phyloP scores from a whole-genome alignment of 2,113 vertebrate genomes.

The Aspiorhynchus laticeps region DNA sequence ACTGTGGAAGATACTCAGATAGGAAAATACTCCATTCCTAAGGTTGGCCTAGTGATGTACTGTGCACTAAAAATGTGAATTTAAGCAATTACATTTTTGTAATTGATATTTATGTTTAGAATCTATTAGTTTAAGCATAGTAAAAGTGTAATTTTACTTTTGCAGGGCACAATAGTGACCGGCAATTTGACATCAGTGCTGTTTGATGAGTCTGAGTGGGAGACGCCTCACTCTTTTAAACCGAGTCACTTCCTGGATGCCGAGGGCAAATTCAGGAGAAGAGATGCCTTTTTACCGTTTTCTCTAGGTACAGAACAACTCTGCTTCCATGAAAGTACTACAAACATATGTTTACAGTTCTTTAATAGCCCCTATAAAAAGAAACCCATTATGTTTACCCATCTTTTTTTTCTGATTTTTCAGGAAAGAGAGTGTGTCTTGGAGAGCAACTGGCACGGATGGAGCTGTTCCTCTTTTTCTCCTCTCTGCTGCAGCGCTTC shows the following conservation, averaged over 20 bases:
- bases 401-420: not conserved
- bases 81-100: not conserved
- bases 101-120: not conserved
- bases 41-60: constrained; percentile 54
- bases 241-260: constrained; percentile 85
- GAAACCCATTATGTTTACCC: not conserved
- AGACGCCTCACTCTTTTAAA: constrained; percentile 83
- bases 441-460: constrained; percentile 79
- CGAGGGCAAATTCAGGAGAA: constrained; percentile 80
- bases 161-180: constrained; percentile 76
- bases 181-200: constrained; percentile 79
- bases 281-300: constrained; percentile 84
- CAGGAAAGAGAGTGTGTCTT: constrained; percentile 80
- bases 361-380: not conserved
- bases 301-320: constrained; percentile 72
- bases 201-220: constrained; percentile 77
- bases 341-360: not conserved
- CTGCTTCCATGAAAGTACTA: not conserved
- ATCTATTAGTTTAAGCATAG: not conserved
- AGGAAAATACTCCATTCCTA: constrained; percentile 75
- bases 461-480: constrained; percentile 86
- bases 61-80: not conserved
- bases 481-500: constrained; percentile 73
- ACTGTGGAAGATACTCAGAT: constrained; percentile 62
- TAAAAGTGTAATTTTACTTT: not conserved